phyloP scores from a whole-genome alignment of 2,888 invertebrate genomes.

The Hypolimnas misippus region DNA sequence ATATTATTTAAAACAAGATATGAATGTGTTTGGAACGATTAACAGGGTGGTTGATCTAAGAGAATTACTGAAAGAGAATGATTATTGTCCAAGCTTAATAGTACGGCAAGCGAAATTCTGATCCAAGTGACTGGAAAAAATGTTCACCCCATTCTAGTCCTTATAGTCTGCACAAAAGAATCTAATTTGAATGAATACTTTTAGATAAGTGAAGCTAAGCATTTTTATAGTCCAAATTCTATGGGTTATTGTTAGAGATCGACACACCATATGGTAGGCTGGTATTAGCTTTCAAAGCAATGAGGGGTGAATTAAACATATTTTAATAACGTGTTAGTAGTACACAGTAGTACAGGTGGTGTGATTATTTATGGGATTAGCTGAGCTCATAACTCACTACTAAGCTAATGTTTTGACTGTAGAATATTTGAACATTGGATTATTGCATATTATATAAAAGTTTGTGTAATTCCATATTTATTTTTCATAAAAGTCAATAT shows the following conservation, averaged over 20 bases:
- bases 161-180: constrained; percentile 13
- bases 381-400: constrained; percentile 12
- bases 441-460: neutral
- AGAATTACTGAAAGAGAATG: constrained; percentile 73
- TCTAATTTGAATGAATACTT: constrained; percentile 22
- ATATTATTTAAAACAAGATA: constrained; percentile 39
- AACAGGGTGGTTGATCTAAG: constrained; percentile 78
- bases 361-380: constrained; percentile 52
- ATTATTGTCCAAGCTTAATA: constrained; percentile 65
- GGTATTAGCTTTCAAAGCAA: constrained; percentile 61
- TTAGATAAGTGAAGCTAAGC: neutral
- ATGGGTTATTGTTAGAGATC: constrained; percentile 58
- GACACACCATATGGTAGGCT: constrained; percentile 71
- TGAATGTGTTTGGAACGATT: constrained; percentile 68
- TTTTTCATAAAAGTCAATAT: too few relatives aligned
- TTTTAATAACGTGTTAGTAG: constrained; percentile 62
- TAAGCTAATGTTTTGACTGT: constrained; percentile 34
- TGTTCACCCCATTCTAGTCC: constrained; percentile 17
- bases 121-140: constrained; percentile 12
- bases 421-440: constrained; percentile 8
- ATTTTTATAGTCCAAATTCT: constrained; percentile 26
- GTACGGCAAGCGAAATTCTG: constrained; percentile 47
- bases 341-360: constrained; percentile 55
- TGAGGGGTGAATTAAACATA: constrained; percentile 69
- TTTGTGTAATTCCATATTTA: too few relatives aligned